Percentiles rank a stretch among this genome's conserved stretches.
These are phyloP conservation scores for Globicephala melas DNA, from an alignment of 2,113 vertebrate species.

Conservation along the genomic window DNA sequence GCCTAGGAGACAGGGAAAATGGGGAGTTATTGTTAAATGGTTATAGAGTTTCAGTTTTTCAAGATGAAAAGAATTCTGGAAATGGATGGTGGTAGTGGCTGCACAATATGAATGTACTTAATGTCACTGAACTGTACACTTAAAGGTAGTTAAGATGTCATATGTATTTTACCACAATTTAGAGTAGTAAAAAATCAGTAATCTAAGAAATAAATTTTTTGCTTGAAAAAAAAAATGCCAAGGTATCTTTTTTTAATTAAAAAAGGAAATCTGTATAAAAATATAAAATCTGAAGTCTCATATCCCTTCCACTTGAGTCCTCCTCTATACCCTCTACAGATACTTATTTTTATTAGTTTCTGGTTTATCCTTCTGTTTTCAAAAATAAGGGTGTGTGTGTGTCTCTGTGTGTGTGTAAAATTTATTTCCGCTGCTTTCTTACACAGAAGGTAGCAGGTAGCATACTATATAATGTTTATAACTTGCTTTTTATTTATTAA, in stretches of 20 bases:
- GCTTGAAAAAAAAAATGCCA: not conserved
- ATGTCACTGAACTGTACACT: not conserved
- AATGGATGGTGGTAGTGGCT: not conserved
- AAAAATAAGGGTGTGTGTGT: not conserved
- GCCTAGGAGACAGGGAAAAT: not conserved
- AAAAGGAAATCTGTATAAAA: not conserved
- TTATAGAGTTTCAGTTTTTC: not conserved
- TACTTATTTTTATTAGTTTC: not conserved
- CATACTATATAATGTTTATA: not conserved
- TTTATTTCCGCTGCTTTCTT: slow-evolving; percentile 11
- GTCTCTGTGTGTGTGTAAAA: not conserved
- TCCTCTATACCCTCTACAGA: not conserved
- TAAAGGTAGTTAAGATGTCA: not conserved
- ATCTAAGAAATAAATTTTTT: not conserved
- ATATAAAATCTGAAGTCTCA: not conserved
- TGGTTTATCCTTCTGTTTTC: not conserved
- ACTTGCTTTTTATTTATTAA: slow-evolving; percentile 3
- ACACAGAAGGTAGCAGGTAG: not conserved
- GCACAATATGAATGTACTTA: not conserved
- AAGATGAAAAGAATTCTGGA: not conserved
- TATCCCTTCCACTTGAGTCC: not conserved
- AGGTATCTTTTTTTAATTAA: not conserved
- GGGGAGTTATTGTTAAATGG: not conserved
- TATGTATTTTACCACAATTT: not conserved
- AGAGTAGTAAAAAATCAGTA: not conserved